Evolutionary conservation across 1,140 invertebrate genomes (phyloP), one percentile per base, ranked within the genome.

Genomic region (Papilio dardanus): DNA sequence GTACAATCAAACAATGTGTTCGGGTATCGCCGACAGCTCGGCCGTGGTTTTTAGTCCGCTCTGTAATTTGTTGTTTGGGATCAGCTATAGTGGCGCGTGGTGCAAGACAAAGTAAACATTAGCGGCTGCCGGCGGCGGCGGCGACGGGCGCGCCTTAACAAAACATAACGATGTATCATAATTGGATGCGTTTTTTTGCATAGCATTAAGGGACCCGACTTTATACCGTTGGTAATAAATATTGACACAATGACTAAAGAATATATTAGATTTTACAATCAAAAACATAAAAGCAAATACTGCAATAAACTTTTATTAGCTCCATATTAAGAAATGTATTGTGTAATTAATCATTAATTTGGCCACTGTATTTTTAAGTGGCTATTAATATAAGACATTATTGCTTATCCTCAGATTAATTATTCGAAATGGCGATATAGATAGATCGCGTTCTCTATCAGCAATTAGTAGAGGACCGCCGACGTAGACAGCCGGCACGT

Each of bases 31-130:
- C 91, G 90, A 92, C 91, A 93, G 88, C 86, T 91, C 90, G 88
- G 88, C 88, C 74, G 87, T 81, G 77, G 85, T 93, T 93, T 93
- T 93, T 93, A 87, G 87, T 91, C 82, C 86, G 85, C 88, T 92
- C 88, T 84, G 88, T 93, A 93, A 93, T 93, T 92, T 93, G 91
- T 92, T 93, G 88, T 91, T 92, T 88, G 77, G 88, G 83, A 92
- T 89, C 88, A 83, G 75, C 76, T 77, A 85, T 77, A 88, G 84
- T 83, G 83, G 86, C 88, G 81, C 84, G 91, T 88, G 88, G 88
- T 86, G 89, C 85, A 83, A 77, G 85, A 92, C 88, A 92, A 91
- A 93, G 90, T 90, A 91, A 92, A 92, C 86, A 93, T 86, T 82
- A 87, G 76, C 83, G 79, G 77, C 79, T 77, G 79, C 75, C 77